Conservation (phyloP, 1,140 invertebrate genomes). For the Drosophila nasuta region DNA sequence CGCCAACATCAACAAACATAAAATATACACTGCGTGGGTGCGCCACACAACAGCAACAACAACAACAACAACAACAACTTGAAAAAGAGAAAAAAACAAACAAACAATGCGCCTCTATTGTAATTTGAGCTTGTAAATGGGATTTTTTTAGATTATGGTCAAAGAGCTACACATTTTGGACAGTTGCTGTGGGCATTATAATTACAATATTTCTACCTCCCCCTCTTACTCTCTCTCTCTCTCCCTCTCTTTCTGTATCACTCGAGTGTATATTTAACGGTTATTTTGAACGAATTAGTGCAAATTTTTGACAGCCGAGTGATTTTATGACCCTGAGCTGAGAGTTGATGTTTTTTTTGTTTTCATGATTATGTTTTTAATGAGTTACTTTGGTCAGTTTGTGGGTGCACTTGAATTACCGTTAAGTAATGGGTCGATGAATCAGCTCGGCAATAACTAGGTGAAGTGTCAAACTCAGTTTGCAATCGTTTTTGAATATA, state of each 20-base stretch:
- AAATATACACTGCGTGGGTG: constrained; percentile 59
- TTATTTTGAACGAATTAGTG: constrained; percentile 71
- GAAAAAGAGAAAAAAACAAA: neutral
- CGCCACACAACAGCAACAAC: constrained; percentile 45
- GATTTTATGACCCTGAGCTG: constrained; percentile 63
- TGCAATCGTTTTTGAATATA: neutral
- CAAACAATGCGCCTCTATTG: constrained; percentile 72
- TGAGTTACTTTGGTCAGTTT: constrained; percentile 23
- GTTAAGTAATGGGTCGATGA: constrained; percentile 31
- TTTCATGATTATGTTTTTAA: constrained; percentile 14
- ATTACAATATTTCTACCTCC: constrained; percentile 48
- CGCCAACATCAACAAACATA: constrained; percentile 31
- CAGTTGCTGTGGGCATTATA: constrained; percentile 67
- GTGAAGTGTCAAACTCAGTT: constrained; percentile 2
- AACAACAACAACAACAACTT: constrained; percentile 25
- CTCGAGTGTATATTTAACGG: constrained; percentile 62
- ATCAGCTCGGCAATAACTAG: constrained; percentile 12
- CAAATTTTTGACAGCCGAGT: constrained; percentile 75
- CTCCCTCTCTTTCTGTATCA: constrained; percentile 5
- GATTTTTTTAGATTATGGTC: constrained; percentile 63
- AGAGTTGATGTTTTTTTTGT: constrained; percentile 6
- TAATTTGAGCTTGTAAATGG: constrained; percentile 75
- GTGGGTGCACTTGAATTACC: constrained; percentile 44
- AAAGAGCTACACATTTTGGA: constrained; percentile 42
- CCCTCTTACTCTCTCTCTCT: neutral